phyloP scores from a whole-genome alignment of 2,888 invertebrate genomes.

The Drosophila percnosoma region DNA sequence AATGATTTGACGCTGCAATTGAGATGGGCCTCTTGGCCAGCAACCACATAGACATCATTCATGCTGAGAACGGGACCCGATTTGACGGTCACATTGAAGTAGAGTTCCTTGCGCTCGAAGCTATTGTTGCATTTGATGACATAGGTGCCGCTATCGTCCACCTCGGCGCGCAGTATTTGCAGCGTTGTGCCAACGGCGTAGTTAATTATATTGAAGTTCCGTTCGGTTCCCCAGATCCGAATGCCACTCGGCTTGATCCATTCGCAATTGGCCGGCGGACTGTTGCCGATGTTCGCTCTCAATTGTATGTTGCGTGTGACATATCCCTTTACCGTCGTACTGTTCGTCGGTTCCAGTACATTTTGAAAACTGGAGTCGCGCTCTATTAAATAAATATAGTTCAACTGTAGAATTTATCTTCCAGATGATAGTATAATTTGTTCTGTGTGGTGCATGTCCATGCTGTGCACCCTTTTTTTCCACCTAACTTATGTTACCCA shows the following conservation, averaged over 20 bases:
- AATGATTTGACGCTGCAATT: conserved; percentile 86
- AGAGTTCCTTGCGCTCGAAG: conserved; percentile 83
- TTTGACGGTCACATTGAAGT: conserved; percentile 86
- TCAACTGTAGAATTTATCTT: not conserved
- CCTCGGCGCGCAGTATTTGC: conserved; percentile 85
- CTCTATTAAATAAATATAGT: conserved; percentile 43
- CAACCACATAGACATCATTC: conserved; percentile 83
- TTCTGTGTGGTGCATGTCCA: not conserved
- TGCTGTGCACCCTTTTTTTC: too few species aligned
- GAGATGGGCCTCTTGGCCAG: conserved; percentile 84
- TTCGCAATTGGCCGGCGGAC: conserved; percentile 86
- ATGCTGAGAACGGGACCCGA: conserved; percentile 86
- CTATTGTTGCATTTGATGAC: conserved; percentile 86
- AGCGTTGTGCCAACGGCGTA: conserved; percentile 80
- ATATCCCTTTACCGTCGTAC: conserved; percentile 65
- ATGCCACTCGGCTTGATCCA: conserved; percentile 85
- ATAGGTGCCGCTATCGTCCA: conserved; percentile 88
- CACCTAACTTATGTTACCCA: not conserved
- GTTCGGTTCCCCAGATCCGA: conserved; percentile 71
- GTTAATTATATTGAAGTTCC: conserved; percentile 71
- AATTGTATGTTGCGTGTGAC: conserved; percentile 85
- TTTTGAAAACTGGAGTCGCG: conserved; percentile 80
- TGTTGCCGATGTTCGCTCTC: conserved; percentile 86
- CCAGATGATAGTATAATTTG: not conserved
- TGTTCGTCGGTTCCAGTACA: conserved; percentile 80